phyloP scores from a whole-genome alignment of 2,113 vertebrate genomes.

The Tinamus guttatus region DNA sequence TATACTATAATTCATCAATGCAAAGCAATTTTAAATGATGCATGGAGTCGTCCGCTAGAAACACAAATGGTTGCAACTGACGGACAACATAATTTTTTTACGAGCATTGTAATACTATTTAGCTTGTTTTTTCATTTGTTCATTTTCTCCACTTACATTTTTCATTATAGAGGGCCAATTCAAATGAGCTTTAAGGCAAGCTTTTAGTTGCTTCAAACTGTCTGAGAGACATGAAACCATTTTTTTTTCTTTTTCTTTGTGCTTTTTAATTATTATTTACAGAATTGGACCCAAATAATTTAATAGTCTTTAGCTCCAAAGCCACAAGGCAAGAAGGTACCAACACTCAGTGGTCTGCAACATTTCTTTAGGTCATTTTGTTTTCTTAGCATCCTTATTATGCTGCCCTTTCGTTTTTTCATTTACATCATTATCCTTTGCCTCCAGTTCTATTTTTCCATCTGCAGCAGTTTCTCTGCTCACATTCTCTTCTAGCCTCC shows the following conservation, averaged over 20 bases:
- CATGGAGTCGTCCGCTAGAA: not conserved
- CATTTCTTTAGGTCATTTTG: not conserved
- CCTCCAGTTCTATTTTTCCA: not conserved
- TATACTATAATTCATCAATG: not conserved
- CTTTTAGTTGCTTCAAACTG: too few relatives aligned
- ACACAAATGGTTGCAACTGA: not conserved
- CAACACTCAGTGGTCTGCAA: not conserved
- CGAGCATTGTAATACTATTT: not conserved
- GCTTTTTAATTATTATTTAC: not conserved
- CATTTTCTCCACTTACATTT: not conserved
- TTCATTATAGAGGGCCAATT: not conserved
- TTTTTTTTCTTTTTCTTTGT: not conserved
- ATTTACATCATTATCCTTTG: not conserved
- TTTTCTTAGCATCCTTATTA: not conserved
- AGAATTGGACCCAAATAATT: not conserved
- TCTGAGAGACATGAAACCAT: too few relatives aligned
- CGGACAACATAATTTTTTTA: not conserved
- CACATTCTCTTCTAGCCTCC: not conserved
- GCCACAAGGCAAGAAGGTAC: not conserved
- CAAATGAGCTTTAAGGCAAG: not conserved
- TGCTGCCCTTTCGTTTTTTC: not conserved
- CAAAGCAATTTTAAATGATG: not conserved
- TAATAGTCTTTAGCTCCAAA: not conserved
- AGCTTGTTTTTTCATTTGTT: not conserved
- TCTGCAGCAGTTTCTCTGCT: not conserved